These are phyloP conservation scores for Catharus ustulatus DNA, from an alignment of 2,797 vertebrate species.

Conservation along the genomic window DNA sequence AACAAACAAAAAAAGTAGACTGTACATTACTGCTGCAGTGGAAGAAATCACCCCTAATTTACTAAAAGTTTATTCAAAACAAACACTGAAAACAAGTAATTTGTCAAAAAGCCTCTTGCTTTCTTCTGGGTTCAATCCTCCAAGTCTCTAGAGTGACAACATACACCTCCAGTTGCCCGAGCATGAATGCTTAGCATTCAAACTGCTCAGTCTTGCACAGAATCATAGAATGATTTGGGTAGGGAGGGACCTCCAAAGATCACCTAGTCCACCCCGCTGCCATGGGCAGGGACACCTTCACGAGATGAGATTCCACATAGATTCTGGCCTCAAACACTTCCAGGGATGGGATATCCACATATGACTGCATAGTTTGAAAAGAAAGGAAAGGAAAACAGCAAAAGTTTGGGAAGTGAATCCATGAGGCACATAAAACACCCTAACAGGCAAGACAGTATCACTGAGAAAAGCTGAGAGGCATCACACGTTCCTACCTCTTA, in stretches of 20 bases:
- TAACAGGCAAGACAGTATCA: fast-evolving
- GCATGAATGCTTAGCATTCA: background rate
- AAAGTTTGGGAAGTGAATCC: background rate
- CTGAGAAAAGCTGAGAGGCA: background rate
- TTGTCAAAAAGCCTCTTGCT: background rate
- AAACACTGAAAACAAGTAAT: background rate
- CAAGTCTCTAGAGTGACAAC: background rate
- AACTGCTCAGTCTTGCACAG: background rate
- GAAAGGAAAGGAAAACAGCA: background rate
- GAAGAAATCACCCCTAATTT: background rate
- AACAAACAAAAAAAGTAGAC: fast-evolving
- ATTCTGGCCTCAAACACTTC: background rate
- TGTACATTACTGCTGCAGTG: background rate
- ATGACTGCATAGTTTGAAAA: background rate
- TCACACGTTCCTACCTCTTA: fast-evolving
- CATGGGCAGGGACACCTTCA: background rate
- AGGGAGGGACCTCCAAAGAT: background rate
- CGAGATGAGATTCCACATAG: background rate
- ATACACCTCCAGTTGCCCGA: background rate
- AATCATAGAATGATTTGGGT: background rate
- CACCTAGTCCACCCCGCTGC: background rate
- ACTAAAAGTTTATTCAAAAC: background rate
- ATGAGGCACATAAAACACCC: background rate
- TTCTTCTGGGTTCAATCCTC: background rate
- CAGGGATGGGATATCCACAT: background rate